These are phyloP conservation scores for Melanotaenia duboulayi DNA, from an alignment of 2,113 vertebrate genomes.

Conservation along the genomic window DNA sequence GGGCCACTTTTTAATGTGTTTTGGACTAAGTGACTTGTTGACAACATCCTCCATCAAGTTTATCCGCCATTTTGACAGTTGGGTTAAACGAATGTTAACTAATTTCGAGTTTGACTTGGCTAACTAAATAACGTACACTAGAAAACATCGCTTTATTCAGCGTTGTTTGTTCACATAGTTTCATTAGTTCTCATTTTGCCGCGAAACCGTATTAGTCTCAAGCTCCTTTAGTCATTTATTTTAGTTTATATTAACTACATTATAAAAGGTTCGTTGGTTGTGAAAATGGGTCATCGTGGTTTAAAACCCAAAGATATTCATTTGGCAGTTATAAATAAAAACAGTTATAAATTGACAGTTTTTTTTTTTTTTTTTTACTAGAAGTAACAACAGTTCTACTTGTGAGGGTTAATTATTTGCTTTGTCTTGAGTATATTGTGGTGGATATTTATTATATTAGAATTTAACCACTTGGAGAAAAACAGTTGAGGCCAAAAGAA, in stretches of 20 bases:
- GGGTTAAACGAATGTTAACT: background rate
- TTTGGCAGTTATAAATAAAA: too few relatives aligned
- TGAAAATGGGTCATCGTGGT: too few relatives aligned
- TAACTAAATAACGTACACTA: background rate
- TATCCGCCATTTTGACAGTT: background rate
- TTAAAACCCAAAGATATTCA: too few relatives aligned
- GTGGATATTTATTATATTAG: too few relatives aligned
- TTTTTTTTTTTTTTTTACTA: too few relatives aligned
- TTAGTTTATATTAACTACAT: background rate
- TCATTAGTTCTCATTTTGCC: background rate
- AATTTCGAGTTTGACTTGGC: conserved; percentile 24
- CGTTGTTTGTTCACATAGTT: background rate
- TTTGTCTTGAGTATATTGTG: too few relatives aligned
- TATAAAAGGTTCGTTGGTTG: too few relatives aligned
- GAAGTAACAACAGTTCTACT: too few relatives aligned
- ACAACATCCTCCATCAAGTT: background rate
- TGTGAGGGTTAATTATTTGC: too few relatives aligned
- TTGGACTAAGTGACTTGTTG: background rate
- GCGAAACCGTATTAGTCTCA: background rate
- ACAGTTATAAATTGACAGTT: too few relatives aligned
- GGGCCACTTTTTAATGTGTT: fast-evolving
- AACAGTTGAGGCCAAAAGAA: too few relatives aligned
- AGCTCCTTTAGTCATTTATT: background rate
- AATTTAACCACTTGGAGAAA: too few relatives aligned
- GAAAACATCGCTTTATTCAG: conserved; percentile 1